phyloP scores from a whole-genome alignment of 2,113 vertebrate genomes.

The Siniperca knerii region DNA sequence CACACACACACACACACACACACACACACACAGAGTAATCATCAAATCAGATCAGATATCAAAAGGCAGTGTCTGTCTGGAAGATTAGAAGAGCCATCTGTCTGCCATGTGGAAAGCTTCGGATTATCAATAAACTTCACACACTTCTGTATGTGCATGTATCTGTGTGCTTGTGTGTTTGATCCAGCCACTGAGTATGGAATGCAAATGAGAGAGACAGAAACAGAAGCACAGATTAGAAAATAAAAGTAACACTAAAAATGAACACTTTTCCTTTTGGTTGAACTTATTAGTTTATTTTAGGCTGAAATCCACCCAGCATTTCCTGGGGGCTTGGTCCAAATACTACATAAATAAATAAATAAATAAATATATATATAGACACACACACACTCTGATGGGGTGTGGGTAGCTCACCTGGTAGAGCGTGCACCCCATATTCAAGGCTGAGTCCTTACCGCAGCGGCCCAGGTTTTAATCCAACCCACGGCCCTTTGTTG shows the following conservation, averaged over 20 bases:
- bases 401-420: no score
- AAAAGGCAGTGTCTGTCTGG: conserved; percentile 74
- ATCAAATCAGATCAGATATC: conserved; percentile 76
- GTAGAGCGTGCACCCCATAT: no score
- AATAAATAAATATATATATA: no score
- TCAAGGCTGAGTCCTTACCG: no score
- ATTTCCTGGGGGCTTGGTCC: neutral
- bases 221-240: conserved; percentile 16
- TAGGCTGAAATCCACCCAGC: neutral
- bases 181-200: conserved; percentile 30
- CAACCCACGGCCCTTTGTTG: no score
- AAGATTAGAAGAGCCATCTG: conserved; percentile 80
- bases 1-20: neutral
- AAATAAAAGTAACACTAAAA: neutral
- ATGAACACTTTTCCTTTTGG: neutral
- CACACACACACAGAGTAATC: conserved; percentile 40
- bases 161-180: conserved; percentile 47
- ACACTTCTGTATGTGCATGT: conserved; percentile 49
- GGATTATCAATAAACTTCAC: conserved; percentile 75
- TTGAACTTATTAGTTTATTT: neutral
- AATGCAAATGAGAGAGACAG: conserved; percentile 21
- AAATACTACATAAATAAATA: neutral
- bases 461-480: no score
- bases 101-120: conserved; percentile 68
- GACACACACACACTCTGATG: no score